Conservation (phyloP, 53 echinoderm and acorn worm genomes). For the Echinarachnius parma region DNA sequence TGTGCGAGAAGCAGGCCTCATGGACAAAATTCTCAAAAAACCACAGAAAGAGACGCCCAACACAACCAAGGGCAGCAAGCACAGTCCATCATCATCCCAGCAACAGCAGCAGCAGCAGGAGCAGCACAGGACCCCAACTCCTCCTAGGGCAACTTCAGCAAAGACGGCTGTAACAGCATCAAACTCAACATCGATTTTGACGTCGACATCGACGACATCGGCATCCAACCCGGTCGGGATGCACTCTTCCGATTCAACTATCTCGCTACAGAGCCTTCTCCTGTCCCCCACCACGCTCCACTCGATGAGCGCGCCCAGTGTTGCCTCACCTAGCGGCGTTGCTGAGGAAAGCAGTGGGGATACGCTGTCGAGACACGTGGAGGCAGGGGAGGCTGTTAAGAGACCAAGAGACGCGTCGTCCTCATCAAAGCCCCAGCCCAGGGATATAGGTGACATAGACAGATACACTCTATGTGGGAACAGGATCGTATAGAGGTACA, state of each 20-base stretch:
- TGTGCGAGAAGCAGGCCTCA: conserved; percentile 29
- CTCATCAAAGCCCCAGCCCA: conserved; percentile 1
- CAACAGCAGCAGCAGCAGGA: neutral
- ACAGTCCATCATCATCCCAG: neutral
- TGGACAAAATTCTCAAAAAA: conserved; percentile 25
- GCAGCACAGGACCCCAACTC: neutral
- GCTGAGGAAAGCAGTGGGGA: conserved; percentile 8
- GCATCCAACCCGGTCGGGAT: too few species aligned
- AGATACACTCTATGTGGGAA: conserved; percentile 33
- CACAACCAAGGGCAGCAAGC: neutral
- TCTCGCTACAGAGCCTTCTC: too few species aligned
- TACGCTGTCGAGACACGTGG: conserved; percentile 33
- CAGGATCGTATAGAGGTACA: conserved; percentile 33
- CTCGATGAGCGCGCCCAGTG: conserved; percentile 12
- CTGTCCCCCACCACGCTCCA: conserved; percentile 25
- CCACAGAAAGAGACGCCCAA: neutral
- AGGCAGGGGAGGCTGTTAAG: conserved; percentile 24
- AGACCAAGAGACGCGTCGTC: conserved; percentile 3
- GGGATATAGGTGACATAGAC: conserved; percentile 12
- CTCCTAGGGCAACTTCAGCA: too few species aligned
- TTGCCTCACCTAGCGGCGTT: neutral
- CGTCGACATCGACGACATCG: too few species aligned
- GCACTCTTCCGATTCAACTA: too few species aligned
- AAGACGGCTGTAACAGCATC: too few species aligned
- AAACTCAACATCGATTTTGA: too few species aligned